Conservation (phyloP, 2,888 invertebrate species). For the Protonemura montana region DNA sequence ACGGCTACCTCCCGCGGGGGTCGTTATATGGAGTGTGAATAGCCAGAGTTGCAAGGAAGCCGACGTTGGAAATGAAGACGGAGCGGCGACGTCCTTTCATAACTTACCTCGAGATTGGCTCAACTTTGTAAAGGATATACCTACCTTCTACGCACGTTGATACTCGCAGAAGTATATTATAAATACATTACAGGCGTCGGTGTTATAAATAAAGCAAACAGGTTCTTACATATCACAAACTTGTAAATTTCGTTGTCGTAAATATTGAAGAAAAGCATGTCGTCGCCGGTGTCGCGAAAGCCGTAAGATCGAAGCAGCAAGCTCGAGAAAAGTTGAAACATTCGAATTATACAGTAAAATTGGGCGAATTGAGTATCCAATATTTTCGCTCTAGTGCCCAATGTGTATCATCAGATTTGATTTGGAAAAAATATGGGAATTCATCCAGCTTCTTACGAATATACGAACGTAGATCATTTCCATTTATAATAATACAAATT, state of each 20-base stretch:
- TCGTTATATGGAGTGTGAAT: slow-evolving; percentile 30
- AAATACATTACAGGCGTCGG: background rate
- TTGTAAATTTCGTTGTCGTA: slow-evolving; percentile 1
- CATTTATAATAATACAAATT: background rate
- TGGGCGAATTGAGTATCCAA: background rate
- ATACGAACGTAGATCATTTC: background rate
- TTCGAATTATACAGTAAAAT: background rate
- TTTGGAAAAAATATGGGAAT: background rate
- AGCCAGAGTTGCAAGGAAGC: slow-evolving; percentile 7
- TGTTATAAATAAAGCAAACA: background rate
- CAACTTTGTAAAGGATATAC: slow-evolving; percentile 8
- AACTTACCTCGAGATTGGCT: slow-evolving; percentile 27
- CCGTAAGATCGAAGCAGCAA: background rate
- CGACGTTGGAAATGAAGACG: slow-evolving; percentile 27
- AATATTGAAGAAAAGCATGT: background rate
- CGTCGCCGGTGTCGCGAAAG: background rate
- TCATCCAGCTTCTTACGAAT: no score
- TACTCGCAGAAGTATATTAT: background rate
- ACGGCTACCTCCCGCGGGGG: slow-evolving; percentile 21
- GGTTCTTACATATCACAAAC: background rate
- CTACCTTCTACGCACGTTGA: background rate
- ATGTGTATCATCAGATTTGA: no score
- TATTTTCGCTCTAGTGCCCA: background rate
- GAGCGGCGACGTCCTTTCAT: slow-evolving; percentile 13
- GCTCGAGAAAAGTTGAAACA: background rate